Base-by-base conservation (phyloP, 2,888 invertebrate genomes). In the Spilosoma lubricipeda region DNA sequence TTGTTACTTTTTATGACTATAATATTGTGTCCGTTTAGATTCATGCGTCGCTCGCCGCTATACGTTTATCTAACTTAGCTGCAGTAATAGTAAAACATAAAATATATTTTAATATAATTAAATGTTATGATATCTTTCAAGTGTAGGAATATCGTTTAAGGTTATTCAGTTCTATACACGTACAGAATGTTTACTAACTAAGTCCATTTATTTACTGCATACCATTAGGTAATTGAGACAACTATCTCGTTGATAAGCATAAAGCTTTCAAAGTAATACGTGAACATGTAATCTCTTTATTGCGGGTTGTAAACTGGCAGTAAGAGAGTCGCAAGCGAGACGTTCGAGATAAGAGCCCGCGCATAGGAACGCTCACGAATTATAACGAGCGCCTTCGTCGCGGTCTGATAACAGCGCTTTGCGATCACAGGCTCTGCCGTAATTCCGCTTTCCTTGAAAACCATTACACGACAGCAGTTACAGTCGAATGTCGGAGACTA, bases 1-100 rank as follows among this genome's bases (percentile, higher is more conserved):
- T 91, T 90, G 93, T 91, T 89, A 86, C 89, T 92, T 92, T 93
- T 93, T 93, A 93, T 89, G 86, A 88, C 83, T 87, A 82, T 83
- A 86, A 91, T 92, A 90, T 92, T 90, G 89, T 88, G 85, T 77
- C 74, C 67, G 80, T 86, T 88, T 87, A 86, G 90, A 89, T 89
- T 89, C 85, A 80, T 80, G 79, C 82, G 71, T 72, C 73, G 79
- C 77, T 72, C 73, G 79, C 77, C 77, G 78, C 79, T 85, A 85
- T 87, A 81, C 73, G 72, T 56, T 74, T 70, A 45, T 70, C 70
- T 48, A 71, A 75, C 73, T 77, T 72, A 75, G 45, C 69, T 73
- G 68, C 52, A 76, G 59, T 78, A 67, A 73, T 81, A 79, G 82
- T 83, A 56, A 56, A 52, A 52, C 76, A 82, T 56, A n/a, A 56